Evolutionary conservation across 2,113 vertebrate species (phyloP).

Genomic region (Dolichallabes microphthalmus): DNA sequence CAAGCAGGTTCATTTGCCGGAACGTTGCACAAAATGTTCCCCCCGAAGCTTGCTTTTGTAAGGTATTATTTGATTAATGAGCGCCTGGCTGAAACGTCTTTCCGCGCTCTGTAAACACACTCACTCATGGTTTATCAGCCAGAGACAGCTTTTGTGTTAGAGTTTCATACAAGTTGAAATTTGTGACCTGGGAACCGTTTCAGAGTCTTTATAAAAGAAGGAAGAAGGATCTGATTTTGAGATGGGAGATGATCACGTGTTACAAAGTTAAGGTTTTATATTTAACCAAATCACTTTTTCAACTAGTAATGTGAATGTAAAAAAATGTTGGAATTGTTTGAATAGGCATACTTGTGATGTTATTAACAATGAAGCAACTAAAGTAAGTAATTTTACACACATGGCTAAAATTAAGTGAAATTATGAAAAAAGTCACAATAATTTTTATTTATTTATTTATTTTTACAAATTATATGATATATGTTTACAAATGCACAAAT

Average conservation of each 20-base stretch:
- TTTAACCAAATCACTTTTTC: not conserved
- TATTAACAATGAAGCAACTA: not conserved
- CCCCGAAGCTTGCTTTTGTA: not conserved
- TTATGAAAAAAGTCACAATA: not conserved
- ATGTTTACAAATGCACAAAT: not conserved
- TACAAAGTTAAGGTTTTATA: not conserved
- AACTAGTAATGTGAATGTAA: not conserved
- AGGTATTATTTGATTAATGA: slow-evolving; percentile 32
- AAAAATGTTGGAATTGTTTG: not conserved
- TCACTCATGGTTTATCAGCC: slow-evolving; percentile 44
- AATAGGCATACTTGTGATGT: not conserved
- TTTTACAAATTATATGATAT: not conserved
- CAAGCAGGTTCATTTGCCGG: not conserved
- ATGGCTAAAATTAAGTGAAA: not conserved
- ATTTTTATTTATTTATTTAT: too few relatives aligned
- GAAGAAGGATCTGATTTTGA: too few relatives aligned
- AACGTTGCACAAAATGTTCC: not conserved
- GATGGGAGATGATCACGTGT: not conserved
- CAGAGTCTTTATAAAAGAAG: not conserved
- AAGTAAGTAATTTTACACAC: not conserved
- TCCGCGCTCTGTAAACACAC: slow-evolving; percentile 46
- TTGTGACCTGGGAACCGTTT: not conserved
- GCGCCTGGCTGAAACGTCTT: slow-evolving; percentile 14
- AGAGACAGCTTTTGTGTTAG: slow-evolving; percentile 37
- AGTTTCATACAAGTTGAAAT: slow-evolving; percentile 35